Conservation (phyloP, 2,888 invertebrate genomes). For the Caenorhabditis panamensis region DNA sequence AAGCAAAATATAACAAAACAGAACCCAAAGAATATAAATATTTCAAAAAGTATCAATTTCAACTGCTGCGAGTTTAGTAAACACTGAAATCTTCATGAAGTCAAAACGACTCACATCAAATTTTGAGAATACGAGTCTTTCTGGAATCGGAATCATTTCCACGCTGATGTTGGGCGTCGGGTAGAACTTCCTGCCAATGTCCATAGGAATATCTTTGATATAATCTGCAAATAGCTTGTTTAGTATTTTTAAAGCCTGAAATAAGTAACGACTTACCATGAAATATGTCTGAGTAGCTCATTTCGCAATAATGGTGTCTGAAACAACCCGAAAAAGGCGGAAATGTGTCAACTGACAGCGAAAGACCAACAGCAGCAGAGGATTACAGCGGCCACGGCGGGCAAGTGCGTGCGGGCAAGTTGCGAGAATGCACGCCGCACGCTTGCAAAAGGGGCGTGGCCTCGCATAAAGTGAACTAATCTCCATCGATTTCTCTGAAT, state of each 20-base stretch:
- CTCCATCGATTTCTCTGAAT: conserved; percentile 36
- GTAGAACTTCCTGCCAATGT: conserved; percentile 42
- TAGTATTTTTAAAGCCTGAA: not conserved
- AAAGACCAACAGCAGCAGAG: conserved; percentile 11
- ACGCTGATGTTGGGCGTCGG: conserved; percentile 47
- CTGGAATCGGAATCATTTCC: conserved; percentile 41
- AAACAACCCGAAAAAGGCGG: conserved; percentile 16
- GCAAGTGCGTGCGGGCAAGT: conserved; percentile 9
- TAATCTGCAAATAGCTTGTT: conserved; percentile 36
- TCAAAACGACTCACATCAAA: conserved; percentile 20
- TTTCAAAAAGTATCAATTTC: conserved; percentile 3
- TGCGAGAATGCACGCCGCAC: conserved; percentile 27
- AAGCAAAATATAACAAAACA: conserved; percentile 13
- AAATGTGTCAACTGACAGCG: conserved; percentile 32
- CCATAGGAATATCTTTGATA: conserved; percentile 54
- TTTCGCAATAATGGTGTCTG: conserved; percentile 14
- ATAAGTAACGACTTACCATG: conserved; percentile 37
- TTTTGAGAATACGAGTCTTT: conserved; percentile 22
- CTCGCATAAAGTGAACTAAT: conserved; percentile 34
- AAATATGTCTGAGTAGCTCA: conserved; percentile 55
- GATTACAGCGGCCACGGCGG: conserved; percentile 33
- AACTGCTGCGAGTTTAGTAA: not conserved
- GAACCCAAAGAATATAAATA: conserved; percentile 15
- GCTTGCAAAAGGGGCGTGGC: conserved; percentile 31
- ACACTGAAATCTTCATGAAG: not conserved